A percentile compares a stretch with the other conserved stretches of the same genome.
These are phyloP conservation scores for Pteruthius melanotis DNA, from an alignment of 2,113 vertebrate genomes.

Conservation along the genomic window DNA sequence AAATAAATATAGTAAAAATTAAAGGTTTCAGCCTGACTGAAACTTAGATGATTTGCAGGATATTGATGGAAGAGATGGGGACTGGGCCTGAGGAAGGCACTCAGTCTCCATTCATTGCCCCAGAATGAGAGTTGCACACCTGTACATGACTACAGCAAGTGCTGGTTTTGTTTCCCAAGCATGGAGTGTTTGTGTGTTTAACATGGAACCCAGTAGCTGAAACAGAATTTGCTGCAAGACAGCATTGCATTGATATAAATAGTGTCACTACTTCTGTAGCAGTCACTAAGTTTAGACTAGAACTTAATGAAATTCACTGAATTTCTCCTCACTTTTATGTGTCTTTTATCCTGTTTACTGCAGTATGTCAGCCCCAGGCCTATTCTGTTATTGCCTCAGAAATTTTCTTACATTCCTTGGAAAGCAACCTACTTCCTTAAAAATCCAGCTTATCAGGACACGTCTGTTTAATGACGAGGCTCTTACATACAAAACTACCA, in stretches of 20 bases:
- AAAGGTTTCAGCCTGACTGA: not conserved
- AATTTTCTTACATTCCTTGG: not conserved
- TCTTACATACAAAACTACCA: not conserved
- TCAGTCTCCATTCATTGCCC: rapidly evolving
- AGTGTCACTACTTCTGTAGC: not conserved
- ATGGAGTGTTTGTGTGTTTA: not conserved
- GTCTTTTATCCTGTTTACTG: not conserved
- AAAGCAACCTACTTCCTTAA: not conserved
- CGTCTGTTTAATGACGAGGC: not conserved
- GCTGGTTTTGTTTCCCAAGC: not conserved
- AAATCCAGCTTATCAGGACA: not conserved
- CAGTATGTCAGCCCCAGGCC: not conserved
- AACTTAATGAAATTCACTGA: not conserved
- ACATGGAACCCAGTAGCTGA: not conserved
- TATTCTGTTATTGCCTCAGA: not conserved
- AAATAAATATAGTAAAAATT: not conserved
- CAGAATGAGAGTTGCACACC: not conserved
- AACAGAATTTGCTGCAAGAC: not conserved
- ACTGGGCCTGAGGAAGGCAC: not conserved
- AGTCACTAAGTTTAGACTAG: not conserved
- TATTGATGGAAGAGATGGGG: not conserved
- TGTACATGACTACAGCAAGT: not conserved
- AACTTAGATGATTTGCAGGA: not conserved
- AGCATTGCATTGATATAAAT: not conserved
- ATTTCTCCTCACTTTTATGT: not conserved